Percentiles rank a stretch among this genome's conserved stretches.
These are phyloP conservation scores for Rhabdomys pumilio DNA, from an alignment of 2,797 vertebrate genomes.

Conservation along the genomic window DNA sequence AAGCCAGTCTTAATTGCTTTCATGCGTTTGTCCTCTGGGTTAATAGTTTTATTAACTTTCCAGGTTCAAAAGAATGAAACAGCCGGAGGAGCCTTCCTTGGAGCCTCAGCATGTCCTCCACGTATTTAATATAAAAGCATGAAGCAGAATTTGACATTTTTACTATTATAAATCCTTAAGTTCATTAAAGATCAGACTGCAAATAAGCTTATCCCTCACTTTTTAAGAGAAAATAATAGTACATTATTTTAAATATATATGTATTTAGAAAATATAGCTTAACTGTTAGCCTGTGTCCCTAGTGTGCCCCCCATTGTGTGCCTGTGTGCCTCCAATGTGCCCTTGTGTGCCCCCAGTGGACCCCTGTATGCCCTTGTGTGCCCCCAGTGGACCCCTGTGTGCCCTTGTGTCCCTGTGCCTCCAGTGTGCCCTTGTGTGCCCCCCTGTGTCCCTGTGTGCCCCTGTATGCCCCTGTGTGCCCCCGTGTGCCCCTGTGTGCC, in stretches of 20 bases:
- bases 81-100: not conserved
- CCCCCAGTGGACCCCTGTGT: not conserved
- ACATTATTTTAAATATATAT: not conserved
- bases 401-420: not conserved
- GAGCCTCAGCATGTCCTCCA: not conserved
- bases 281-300: not conserved
- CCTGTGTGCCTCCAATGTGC: not conserved
- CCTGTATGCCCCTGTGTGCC: not conserved
- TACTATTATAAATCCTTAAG: not conserved
- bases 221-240: constrained; percentile 31
- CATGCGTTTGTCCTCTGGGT: not conserved
- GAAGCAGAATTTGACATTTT: not conserved
- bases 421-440: not conserved
- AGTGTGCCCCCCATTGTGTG: not conserved
- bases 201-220: not conserved
- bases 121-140: not conserved
- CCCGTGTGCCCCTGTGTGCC: not conserved
- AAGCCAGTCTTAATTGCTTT: not conserved
- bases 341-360: not conserved
- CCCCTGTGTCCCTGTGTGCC: not conserved
- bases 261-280: constrained; percentile 24
- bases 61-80: constrained; percentile 23
- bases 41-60: constrained; percentile 29
- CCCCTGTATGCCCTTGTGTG: not conserved
- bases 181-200: constrained; percentile 5